These are phyloP conservation scores for Lophius piscatorius DNA, from an alignment of 2,113 vertebrate species.

Conservation along the genomic window DNA sequence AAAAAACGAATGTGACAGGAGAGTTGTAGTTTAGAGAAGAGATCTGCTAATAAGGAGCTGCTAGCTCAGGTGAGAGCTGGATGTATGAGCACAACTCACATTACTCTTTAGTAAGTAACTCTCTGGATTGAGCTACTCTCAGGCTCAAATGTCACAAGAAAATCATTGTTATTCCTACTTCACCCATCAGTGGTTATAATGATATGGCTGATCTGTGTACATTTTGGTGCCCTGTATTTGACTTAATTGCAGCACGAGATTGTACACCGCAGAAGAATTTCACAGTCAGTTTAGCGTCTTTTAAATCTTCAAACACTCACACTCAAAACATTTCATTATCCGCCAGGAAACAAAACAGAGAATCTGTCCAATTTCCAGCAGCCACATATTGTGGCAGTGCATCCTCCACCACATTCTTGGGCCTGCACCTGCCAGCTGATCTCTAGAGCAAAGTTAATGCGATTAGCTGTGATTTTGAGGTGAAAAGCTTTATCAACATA, in stretches of 20 bases:
- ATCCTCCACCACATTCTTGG: slow-evolving; percentile 13
- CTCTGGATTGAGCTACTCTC: too few relatives aligned
- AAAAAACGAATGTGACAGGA: slow-evolving; percentile 11
- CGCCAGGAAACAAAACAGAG: slow-evolving; percentile 27
- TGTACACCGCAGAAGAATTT: too few relatives aligned
- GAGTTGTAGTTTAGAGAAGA: neutral
- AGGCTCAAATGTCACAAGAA: too few relatives aligned
- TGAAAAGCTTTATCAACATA: slow-evolving; percentile 67
- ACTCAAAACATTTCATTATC: slow-evolving; percentile 13
- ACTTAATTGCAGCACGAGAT: too few relatives aligned
- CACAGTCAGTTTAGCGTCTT: too few relatives aligned
- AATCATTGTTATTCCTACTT: too few relatives aligned
- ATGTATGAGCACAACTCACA: neutral
- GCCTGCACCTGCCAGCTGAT: slow-evolving; percentile 24
- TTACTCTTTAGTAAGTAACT: too few relatives aligned
- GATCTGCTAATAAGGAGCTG: slow-evolving; percentile 25
- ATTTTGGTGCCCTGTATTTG: too few relatives aligned
- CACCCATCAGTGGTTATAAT: too few relatives aligned
- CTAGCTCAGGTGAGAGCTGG: slow-evolving; percentile 18
- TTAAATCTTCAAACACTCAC: too few relatives aligned
- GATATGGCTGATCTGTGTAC: too few relatives aligned
- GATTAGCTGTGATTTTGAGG: slow-evolving; percentile 56
- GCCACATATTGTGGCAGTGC: slow-evolving; percentile 19
- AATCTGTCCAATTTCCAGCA: slow-evolving; percentile 42
- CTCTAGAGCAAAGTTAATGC: slow-evolving; percentile 44